Percentiles rank a stretch among this genome's conserved stretches.
phyloP scores from a whole-genome alignment of 1,140 invertebrate species.

The Hycleus phaleratus region DNA sequence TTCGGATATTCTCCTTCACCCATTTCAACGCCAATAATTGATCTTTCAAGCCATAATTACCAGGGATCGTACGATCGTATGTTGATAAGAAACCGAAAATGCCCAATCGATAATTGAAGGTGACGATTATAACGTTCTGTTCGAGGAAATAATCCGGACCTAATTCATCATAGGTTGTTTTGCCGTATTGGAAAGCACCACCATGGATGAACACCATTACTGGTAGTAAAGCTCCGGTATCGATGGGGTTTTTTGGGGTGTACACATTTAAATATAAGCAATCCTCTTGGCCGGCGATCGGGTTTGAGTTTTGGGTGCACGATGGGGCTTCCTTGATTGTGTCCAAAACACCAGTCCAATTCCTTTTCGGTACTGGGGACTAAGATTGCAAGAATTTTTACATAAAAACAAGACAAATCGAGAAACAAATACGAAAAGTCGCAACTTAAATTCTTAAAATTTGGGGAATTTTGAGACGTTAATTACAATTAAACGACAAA shows the following conservation, averaged over 20 bases:
- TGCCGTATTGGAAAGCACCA: not conserved
- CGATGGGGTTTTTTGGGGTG: not conserved
- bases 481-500: no score
- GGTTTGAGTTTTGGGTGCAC: no score
- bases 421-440: no score
- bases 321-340: no score
- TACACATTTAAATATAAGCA: not conserved
- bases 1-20: constrained; percentile 58
- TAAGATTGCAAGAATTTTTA: no score
- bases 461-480: no score
- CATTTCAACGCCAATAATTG: constrained; percentile 62
- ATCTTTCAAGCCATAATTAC: constrained; percentile 66
- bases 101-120: constrained; percentile 48
- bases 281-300: not conserved
- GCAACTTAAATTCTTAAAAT: no score
- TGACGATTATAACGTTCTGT: constrained; percentile 45
- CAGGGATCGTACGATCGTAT: constrained; percentile 50
- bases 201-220: constrained; percentile 12
- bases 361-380: no score
- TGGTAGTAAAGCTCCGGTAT: not conserved
- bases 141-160: constrained; percentile 41
- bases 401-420: no score
- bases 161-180: constrained; percentile 17
- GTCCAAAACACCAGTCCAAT: no score
- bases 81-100: constrained; percentile 51